Evolutionary conservation across 2,888 invertebrate genomes (phyloP).

Genomic region (Lithosia quadra): DNA sequence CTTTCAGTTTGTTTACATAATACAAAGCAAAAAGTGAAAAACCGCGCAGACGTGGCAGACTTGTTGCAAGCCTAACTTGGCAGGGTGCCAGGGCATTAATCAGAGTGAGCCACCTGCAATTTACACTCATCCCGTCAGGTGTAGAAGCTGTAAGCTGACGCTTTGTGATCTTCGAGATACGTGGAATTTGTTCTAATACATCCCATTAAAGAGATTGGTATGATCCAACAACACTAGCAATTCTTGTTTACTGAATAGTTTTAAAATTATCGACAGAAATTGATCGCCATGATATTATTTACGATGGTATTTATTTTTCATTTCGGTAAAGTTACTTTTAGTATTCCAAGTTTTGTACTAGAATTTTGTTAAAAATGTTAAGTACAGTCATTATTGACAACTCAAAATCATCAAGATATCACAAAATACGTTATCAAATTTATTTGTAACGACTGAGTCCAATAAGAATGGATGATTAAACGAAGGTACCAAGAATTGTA

Average conservation of each 20-base stretch:
- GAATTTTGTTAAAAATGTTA: not conserved
- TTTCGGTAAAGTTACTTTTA: not conserved
- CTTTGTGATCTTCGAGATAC: slow-evolving; percentile 30
- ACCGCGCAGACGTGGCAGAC: slow-evolving; percentile 48
- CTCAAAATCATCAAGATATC: not conserved
- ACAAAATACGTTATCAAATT: slow-evolving; percentile 15
- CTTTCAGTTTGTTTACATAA: slow-evolving; percentile 42
- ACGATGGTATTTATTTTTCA: not conserved
- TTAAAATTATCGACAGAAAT: not conserved
- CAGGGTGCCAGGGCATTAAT: slow-evolving; percentile 64
- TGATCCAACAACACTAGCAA: not conserved
- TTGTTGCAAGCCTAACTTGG: slow-evolving; percentile 63
- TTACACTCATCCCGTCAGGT: slow-evolving; percentile 54
- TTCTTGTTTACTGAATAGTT: not conserved
- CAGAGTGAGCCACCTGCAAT: slow-evolving; percentile 65
- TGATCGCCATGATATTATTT: not conserved
- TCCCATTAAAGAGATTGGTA: slow-evolving; percentile 7
- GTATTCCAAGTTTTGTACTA: not conserved
- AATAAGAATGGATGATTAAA: slow-evolving; percentile 35
- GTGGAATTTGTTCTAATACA: slow-evolving; percentile 27
- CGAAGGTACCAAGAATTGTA: slow-evolving; percentile 28
- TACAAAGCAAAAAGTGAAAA: slow-evolving; percentile 42
- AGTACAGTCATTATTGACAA: not conserved
- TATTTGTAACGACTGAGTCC: not conserved
- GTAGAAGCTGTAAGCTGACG: slow-evolving; percentile 46